phyloP scores from a whole-genome alignment of 1,140 invertebrate species.

The Drosophila grimshawi region DNA sequence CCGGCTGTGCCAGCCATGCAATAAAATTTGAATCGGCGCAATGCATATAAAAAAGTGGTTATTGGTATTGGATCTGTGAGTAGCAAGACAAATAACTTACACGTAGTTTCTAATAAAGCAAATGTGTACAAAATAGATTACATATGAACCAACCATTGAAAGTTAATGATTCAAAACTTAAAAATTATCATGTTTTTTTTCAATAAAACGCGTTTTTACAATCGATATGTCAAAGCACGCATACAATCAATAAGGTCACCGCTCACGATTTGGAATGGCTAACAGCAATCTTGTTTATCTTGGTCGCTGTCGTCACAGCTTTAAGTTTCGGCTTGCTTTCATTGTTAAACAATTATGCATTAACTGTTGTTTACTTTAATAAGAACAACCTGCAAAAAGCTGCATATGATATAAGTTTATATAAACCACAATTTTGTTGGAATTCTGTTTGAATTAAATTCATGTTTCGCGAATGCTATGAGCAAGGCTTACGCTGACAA shows the following conservation, averaged over 20 bases:
- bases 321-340: neutral
- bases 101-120: no score
- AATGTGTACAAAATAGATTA: no score
- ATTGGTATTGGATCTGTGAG: no score
- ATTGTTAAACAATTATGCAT: neutral
- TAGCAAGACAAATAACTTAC: no score
- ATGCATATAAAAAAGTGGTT: no score
- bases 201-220: no score
- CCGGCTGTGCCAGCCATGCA: neutral
- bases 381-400: neutral
- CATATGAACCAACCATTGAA: no score
- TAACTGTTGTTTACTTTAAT: neutral
- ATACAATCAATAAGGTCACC: neutral
- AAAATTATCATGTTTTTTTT: no score
- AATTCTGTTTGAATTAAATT: neutral
- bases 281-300: neutral
- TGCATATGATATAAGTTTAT: neutral
- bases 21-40: neutral
- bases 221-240: neutral
- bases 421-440: no score
- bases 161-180: no score
- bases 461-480: neutral
- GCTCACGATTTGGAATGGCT: neutral
- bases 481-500: neutral
- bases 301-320: constrained; percentile 29